Evolutionary conservation across 2,113 vertebrate species (phyloP).

Genomic region (Apistogramma diplotaenia): DNA sequence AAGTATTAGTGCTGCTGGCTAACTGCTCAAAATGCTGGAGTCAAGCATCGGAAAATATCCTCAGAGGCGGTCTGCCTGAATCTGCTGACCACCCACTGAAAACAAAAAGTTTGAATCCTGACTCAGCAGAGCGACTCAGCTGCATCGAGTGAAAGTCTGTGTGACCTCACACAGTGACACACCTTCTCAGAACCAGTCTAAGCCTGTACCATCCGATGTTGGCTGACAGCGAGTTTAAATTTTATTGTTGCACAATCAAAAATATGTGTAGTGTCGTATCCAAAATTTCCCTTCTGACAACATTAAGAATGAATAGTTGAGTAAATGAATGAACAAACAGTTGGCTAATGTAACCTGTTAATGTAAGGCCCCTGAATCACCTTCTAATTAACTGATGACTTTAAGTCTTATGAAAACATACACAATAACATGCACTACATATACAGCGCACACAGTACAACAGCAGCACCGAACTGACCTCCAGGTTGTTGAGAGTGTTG

Average conservation of each 20-base stretch:
- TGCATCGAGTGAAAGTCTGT: conserved; percentile 27
- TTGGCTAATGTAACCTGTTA: neutral
- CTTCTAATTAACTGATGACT: neutral
- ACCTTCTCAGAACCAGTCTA: neutral
- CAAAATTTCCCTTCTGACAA: conserved; percentile 4
- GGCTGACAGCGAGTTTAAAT: neutral
- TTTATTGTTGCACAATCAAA: conserved; percentile 46
- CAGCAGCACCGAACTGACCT: conserved; percentile 74
- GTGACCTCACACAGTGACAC: conserved; percentile 26
- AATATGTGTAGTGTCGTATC: neutral
- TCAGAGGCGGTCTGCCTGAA: neutral
- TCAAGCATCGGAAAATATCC: neutral
- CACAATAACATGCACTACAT: neutral
- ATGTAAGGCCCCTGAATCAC: neutral
- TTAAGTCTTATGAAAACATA: neutral
- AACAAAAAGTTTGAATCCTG: neutral
- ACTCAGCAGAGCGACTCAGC: conserved; percentile 45
- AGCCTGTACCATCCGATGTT: conserved; percentile 2
- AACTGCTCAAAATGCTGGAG: neutral
- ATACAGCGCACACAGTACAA: neutral
- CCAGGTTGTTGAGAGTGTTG: conserved; percentile 96
- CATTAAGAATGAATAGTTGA: neutral
- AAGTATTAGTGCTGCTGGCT: neutral
- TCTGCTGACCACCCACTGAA: neutral
- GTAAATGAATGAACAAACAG: neutral